Evolutionary conservation across 1,140 invertebrate species (phyloP).

Genomic region (Anoplolepis gracilipes): DNA sequence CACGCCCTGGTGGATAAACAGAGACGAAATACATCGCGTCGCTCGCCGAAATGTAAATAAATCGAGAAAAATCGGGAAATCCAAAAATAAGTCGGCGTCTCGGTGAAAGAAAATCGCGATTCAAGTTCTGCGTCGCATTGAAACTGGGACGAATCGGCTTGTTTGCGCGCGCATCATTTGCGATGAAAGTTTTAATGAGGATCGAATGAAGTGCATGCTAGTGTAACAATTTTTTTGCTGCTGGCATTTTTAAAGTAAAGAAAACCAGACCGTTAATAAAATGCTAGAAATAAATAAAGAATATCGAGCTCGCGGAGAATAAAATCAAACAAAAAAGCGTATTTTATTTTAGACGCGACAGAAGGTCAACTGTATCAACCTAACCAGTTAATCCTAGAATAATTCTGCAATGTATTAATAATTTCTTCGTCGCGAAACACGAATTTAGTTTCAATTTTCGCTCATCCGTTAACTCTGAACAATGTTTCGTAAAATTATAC

Average conservation of each 20-base stretch:
- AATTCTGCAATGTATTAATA: constrained; percentile 22
- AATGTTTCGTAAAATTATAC: background rate
- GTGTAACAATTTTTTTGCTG: constrained; percentile 2
- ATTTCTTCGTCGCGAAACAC: background rate
- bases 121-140: background rate
- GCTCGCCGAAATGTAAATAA: constrained; percentile 45
- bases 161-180: constrained; percentile 13
- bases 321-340: background rate
- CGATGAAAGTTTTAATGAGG: constrained; percentile 43
- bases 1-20: constrained; percentile 15
- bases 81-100: constrained; percentile 4
- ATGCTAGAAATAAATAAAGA: constrained; percentile 33
- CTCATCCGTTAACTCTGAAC: background rate
- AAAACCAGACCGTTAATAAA: background rate
- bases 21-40: background rate
- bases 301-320: background rate
- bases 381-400: background rate
- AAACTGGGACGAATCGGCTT: constrained; percentile 37
- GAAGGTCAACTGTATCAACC: constrained; percentile 19
- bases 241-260: constrained; percentile 23
- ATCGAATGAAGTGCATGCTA: constrained; percentile 22
- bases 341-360: constrained; percentile 9
- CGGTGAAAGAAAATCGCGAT: constrained; percentile 8
- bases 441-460: background rate
- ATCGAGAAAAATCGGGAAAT: constrained; percentile 32